Base-by-base conservation (phyloP, 1,140 invertebrate genomes). In the Drosophila asahinai region DNA sequence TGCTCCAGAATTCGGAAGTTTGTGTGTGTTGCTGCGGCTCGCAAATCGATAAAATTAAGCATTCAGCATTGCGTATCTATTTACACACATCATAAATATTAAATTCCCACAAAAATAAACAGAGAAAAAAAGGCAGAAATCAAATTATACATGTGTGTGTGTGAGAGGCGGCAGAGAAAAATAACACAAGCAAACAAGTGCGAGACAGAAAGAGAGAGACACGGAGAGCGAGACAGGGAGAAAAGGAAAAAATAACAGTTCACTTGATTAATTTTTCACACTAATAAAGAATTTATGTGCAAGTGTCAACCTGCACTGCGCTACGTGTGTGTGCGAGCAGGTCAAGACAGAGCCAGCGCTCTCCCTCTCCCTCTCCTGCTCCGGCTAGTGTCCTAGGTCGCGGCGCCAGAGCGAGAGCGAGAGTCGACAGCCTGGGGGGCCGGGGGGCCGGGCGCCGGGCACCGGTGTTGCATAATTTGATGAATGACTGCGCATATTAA, bases 401-500 rank as follows among this genome's bases (percentile, higher is more conserved):
- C 42, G 45, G 64, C 51, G 25, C 25, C 42, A 67, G 48, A 30
- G 51, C 49, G 62, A 58, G n/a, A 22, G 40, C 19, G 19, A 22
- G 19, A 19, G 19, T 27, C 12, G 57, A 36, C 40, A 4, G 25
- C 14, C 22, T 43, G 14, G 3, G 22, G 22, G 3, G 22, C 22
- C 14, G 30, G 9, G 4, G 12, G 4, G 11, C 12, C 15, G 25
- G 45, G 5, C 33, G 27, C 14, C 33, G 42, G 62, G n/a, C 48
- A 40, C 27, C 27, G 25, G 40, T 58, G 55, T 33, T 66, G 64
- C 67, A 84, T 78, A 81, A 89, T 83, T 90, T 89, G 86, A 87
- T 87, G 84, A 89, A 89, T 89, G 84, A 89, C 74, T 90, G 81
- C 86, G 84, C 84, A 90, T 73, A 89, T 90, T 89, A 89, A 89